Evolutionary conservation across 2,797 vertebrate species (phyloP).

Genomic region (Pyrrhura leucotis): DNA sequence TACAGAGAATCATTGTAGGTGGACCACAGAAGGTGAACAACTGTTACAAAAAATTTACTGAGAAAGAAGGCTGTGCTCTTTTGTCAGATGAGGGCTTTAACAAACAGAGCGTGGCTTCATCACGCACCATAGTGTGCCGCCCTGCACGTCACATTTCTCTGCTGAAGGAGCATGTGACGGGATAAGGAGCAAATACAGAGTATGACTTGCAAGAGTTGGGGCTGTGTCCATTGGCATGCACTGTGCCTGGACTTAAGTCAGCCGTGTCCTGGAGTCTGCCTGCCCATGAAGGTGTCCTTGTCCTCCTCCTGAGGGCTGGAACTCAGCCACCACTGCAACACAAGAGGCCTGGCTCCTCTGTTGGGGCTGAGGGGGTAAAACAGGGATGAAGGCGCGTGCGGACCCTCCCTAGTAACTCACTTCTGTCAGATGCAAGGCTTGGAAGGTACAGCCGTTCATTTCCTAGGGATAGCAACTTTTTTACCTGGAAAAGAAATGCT

Average conservation of each 20-base stretch:
- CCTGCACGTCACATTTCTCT: background rate
- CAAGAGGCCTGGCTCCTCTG: background rate
- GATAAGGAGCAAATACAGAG: background rate
- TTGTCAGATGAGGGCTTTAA: background rate
- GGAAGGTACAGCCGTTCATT: background rate
- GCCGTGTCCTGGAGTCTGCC: background rate
- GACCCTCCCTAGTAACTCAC: background rate
- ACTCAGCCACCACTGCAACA: background rate
- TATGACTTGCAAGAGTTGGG: background rate
- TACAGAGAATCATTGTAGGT: background rate
- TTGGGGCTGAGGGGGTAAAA: background rate
- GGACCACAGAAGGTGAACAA: background rate
- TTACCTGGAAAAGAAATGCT: background rate
- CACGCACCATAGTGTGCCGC: background rate
- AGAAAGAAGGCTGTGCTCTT: background rate
- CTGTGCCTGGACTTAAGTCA: background rate
- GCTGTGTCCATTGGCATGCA: accelerated
- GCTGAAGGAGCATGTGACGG: background rate
- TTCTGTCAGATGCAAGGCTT: background rate
- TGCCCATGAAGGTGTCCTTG: background rate
- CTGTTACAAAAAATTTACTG: background rate
- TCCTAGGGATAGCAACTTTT: background rate
- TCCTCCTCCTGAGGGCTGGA: background rate
- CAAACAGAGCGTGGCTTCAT: background rate
- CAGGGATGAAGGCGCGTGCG: background rate